Evolutionary conservation across 2,113 vertebrate species (phyloP).

Genomic region (Odobenus rosmarus): DNA sequence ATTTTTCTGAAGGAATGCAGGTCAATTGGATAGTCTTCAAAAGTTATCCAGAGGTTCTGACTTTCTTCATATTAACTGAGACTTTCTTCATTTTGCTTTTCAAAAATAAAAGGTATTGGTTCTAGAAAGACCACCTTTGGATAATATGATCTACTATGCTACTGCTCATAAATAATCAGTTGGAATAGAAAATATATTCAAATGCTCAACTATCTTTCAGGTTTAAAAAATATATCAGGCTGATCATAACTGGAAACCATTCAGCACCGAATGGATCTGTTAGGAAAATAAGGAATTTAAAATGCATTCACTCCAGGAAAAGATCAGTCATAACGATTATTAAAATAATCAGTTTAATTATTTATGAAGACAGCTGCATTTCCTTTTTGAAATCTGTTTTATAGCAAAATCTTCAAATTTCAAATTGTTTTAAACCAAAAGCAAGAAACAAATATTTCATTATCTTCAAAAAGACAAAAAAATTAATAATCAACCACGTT

Average conservation of each 20-base stretch:
- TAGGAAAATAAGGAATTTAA: conserved; percentile 52
- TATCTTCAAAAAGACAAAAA: conserved; percentile 39
- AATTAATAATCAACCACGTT: conserved; percentile 48
- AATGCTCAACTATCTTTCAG: conserved; percentile 3
- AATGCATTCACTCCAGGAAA: conserved; percentile 40
- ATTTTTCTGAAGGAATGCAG: neutral
- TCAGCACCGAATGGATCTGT: conserved; percentile 32
- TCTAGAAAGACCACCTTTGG: neutral
- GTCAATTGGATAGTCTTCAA: neutral
- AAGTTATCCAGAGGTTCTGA: neutral
- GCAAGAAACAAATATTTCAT: conserved; percentile 47
- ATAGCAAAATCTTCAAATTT: conserved; percentile 48
- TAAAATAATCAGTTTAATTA: conserved; percentile 33
- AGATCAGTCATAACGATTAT: conserved; percentile 36
- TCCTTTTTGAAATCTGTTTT: conserved; percentile 54
- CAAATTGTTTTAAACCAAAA: conserved; percentile 56
- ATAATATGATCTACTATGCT: neutral
- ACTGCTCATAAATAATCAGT: conserved; percentile 33
- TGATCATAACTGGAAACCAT: conserved; percentile 35
- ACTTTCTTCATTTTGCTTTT: conserved; percentile 3
- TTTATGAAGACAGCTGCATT: conserved; percentile 64
- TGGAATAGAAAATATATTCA: conserved; percentile 11
- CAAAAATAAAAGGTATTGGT: neutral
- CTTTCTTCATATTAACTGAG: neutral
- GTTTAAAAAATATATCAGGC: conserved; percentile 17